Evolutionary conservation across 2,113 vertebrate species (phyloP), one percentile per base, ranked within the genome.

Genomic region (Cyphomyrus plagiostoma): DNA sequence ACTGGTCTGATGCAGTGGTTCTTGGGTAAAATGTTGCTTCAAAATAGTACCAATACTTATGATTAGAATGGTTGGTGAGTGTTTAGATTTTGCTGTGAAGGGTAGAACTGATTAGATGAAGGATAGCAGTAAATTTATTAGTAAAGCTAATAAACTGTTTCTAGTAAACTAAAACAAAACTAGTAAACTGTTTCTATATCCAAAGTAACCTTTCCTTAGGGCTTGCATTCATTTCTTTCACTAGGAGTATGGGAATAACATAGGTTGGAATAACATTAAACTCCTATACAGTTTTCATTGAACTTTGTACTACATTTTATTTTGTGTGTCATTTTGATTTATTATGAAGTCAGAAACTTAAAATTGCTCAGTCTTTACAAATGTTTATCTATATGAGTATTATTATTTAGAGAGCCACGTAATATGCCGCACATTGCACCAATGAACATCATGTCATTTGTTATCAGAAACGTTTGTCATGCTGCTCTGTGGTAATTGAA

Each of bases 381-480:
- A 70, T 30, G n/a, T 42, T 42, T 42, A 80, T 80, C 74, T 7
- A 42, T 80, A 80, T 80, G 13, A 80, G 35, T 39, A 77, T 80
- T 80, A 80, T 80, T 80, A 19, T 80, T 15, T 80, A 42, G 4
- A 19, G 4, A 70, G 26, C 45, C 66, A 8, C 46, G 26, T 86
- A 26, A 70, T 45, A 58, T 52, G n/a, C 74, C 17, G 3, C 35
- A n/a, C 30, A 39, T 42, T n/a, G 10, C 9, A 0, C 23, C 23
- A 80, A 77, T 56, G 48, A 19, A 13, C 83, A 58, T n/a, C 10
- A 4, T 56, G 46, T 52, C 35, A 70, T 89, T 56, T 89, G 19
- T 89, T 80, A 66, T 49, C 82, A 50, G 66, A 77, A 90, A 42
- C 74, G 62, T 87, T 45, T 45, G 62, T 48, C 10, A 85, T 9